Conservation (phyloP, 2,797 vertebrate species). For the Syngnathus rostellatus region DNA sequence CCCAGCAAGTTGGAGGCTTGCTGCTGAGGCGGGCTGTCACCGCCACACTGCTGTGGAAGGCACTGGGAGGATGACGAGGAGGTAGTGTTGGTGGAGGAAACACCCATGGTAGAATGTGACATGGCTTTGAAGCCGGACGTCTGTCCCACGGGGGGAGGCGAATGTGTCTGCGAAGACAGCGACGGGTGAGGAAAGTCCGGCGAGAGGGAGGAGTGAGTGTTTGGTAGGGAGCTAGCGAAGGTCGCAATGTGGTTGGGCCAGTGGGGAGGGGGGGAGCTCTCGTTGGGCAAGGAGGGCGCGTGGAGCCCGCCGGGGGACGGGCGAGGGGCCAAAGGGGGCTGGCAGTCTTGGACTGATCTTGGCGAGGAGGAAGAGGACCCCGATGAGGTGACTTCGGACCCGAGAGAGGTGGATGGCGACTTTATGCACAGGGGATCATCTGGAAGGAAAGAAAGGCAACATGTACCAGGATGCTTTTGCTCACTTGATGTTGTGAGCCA, state of each 20-base stretch:
- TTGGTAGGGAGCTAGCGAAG: conserved; percentile 69
- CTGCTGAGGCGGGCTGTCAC: conserved; percentile 72
- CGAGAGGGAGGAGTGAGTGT: conserved; percentile 74
- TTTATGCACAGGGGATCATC: conserved; percentile 72
- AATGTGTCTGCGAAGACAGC: conserved; percentile 70
- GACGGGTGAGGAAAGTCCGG: conserved; percentile 77
- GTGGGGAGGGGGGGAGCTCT: conserved; percentile 73
- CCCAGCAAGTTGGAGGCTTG: conserved; percentile 56
- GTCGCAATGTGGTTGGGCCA: conserved; percentile 69
- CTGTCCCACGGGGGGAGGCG: conserved; percentile 62
- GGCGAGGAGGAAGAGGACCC: conserved; percentile 67
- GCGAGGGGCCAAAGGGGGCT: conserved; percentile 74
- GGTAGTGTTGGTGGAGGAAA: conserved; percentile 68
- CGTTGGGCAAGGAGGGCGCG: conserved; percentile 71
- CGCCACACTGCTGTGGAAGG: conserved; percentile 48
- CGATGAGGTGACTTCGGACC: conserved; percentile 71
- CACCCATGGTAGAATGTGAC: conserved; percentile 66
- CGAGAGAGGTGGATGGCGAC: conserved; percentile 70
- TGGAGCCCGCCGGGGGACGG: conserved; percentile 74
- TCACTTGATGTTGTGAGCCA: neutral
- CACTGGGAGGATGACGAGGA: conserved; percentile 61
- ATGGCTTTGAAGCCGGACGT: conserved; percentile 49
- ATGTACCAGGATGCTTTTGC: neutral
- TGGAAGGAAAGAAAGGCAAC: conserved; percentile 21
- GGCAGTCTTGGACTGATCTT: conserved; percentile 69